Conservation (phyloP, 2,113 vertebrate genomes). For the Austrofundulus limnaeus region DNA sequence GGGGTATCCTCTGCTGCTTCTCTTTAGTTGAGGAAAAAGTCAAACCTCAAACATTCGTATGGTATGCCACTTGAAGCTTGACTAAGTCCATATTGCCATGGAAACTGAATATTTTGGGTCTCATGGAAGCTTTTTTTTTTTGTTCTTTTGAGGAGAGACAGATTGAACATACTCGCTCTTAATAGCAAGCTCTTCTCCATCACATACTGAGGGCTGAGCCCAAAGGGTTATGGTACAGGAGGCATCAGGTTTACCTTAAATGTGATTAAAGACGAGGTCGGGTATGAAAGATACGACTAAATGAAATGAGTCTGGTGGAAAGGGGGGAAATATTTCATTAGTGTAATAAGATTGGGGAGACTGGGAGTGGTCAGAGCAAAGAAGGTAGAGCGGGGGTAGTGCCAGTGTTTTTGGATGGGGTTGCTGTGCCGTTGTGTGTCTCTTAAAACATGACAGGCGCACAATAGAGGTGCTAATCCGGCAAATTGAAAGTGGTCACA, state of each 20-base stretch:
- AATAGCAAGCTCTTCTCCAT: constrained; percentile 40
- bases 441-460: constrained; percentile 61
- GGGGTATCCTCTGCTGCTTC: constrained; percentile 9
- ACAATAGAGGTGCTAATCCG: constrained; percentile 74
- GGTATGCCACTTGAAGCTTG: constrained; percentile 66
- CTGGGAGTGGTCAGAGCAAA: constrained; percentile 48
- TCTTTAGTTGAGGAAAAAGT: constrained; percentile 44
- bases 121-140: constrained; percentile 12
- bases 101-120: constrained; percentile 64
- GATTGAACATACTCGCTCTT: constrained; percentile 45
- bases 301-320: constrained; percentile 60
- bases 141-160: constrained; percentile 27
- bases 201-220: constrained; percentile 35
- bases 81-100: constrained; percentile 68
- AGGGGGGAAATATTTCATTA: constrained; percentile 72
- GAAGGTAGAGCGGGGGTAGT: constrained; percentile 27
- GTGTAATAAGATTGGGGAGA: constrained; percentile 75
- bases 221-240: constrained; percentile 20
- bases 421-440: constrained; percentile 27
- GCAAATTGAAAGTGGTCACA: constrained; percentile 74
- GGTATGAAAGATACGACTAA: constrained; percentile 34
- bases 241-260: constrained; percentile 58
- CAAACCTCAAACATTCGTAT: constrained; percentile 55
- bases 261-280: constrained; percentile 60
- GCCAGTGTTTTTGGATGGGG: constrained; percentile 27